Base-by-base conservation (phyloP, 2,888 invertebrate genomes). In the Carabus problematicus region DNA sequence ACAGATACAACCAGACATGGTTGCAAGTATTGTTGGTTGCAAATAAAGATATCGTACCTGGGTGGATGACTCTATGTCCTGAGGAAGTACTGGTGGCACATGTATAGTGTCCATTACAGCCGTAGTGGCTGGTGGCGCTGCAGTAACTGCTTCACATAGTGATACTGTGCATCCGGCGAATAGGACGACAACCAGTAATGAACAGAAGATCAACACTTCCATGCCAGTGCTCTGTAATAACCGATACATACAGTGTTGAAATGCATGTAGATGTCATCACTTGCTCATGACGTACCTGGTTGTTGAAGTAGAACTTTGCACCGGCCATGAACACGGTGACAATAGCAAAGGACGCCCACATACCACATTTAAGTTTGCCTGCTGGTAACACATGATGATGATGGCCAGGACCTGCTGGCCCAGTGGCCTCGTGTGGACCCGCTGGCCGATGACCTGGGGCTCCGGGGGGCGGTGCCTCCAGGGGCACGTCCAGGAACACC, bases 241-340 rank as follows among this genome's bases (percentile, higher is more conserved):
- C 87, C 85, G 43, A 83, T 82, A 66, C 84, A 84, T 79, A 82
- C 70, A 67, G 69, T 64, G 70, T 41, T 1, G 14, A 63, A 59
- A 52, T n/a, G n/a, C n/a, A n/a, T n/a, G n/a, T n/a, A n/a, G n/a
- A n/a, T n/a, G n/a, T n/a, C n/a, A n/a, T n/a, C n/a, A n/a, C n/a
- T 42, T 63, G 29, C 19, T 47, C 29, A 18, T n/a, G 56, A 62
- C 74, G 76, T 73, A 87, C 88, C 82, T 89, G 87, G 75, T 86
- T 84, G 77, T 89, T 89, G 71, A 91, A 90, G 77, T 91, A 91
- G 78, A 89, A 90, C 81, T 90, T 91, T 19, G 88, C 88, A 39
- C 88, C 89, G 0, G 88, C 90, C 59, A 91, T 83, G 76, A 91
- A 90, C 43, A 90, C 85, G 0, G 89, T 88, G 1, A 89, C 88